Base-by-base conservation (phyloP, 2,888 invertebrate genomes). In the Gymnosoma rotundatum region DNA sequence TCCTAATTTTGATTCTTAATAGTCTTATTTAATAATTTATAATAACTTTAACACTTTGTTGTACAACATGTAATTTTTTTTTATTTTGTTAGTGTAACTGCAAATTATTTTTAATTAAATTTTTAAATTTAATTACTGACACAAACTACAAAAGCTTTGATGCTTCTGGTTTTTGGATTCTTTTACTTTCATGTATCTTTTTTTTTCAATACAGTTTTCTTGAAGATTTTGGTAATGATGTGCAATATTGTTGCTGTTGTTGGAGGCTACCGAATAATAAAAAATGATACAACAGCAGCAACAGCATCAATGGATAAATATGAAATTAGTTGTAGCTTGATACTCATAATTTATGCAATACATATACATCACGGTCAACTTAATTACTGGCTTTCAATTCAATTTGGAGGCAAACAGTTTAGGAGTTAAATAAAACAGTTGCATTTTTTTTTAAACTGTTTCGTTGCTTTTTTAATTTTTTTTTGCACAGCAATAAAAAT, bases 271-370 rank as follows among this genome's bases (percentile, higher is more conserved):
- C 20, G 56, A 58, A 74, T 5, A 60, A 25, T 5, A 52, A 50
- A 10, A 2, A 38, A 45, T 5, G 3, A 52, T 18, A 6, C 12
- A 52, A 52, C 50, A 10, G 6, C 20, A 36, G 50, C 42, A 50
- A 18, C 82, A 56, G 14, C 61, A 42, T 32, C 18, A 69, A 10
- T 58, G 66, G 75, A 78, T 67, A 81, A 74, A 78, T 74, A 81
- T 73, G 72, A 81, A 84, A 81, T 81, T 81, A 81, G 84, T 75
- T 84, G 78, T 81, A 78, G 79, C 66, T 56, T 76, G 80, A 81
- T 81, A 84, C 84, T 78, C 74, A 84, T 84, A 84, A 84, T 84
- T 84, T 84, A 84, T 84, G 84, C 84, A 84, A 78, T 61, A 74
- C 78, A 84, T 81, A 81, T 78, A 81, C 81, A 84, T 84, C 78